Evolutionary conservation across 37 sponge, comb jelly and placozoan genomes (phyloP), one percentile per base, ranked within the genome.

Genomic region (Beroe ovata): DNA sequence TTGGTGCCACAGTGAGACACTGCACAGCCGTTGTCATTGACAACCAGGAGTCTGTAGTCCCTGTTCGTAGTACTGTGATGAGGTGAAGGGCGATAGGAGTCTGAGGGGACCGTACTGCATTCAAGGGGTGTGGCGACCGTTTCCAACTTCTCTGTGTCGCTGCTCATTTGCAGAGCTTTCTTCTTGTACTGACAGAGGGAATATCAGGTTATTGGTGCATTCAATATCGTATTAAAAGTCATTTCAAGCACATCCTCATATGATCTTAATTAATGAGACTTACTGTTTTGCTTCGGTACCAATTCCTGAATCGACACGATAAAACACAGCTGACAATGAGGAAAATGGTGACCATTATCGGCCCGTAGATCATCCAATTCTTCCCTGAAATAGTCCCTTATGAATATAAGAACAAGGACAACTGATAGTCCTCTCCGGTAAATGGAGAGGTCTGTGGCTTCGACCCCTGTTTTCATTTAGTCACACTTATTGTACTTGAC

Each of bases 341-440:
- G 6, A 69, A 1, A 19, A 69, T 69, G 32, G 38, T 25, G 20
- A 29, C 36, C 38, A 69, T 36, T 69, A 69, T 69, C 38, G 71
- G 71, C 32, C 71, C 71, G 71, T 69, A 69, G 36, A 69, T 69
- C 71, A 69, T 69, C 71, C 71, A 69, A 20, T 69, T 69, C 38
- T 34, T 35, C 1, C 71, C 71, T 69, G 71, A 6, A 47, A 47
- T n/a, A n/a, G n/a, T n/a, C n/a, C n/a, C n/a, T n/a, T n/a, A n/a
- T n/a, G n/a, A n/a, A n/a, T n/a, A n/a, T n/a, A n/a, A n/a, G n/a
- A n/a, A n/a, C n/a, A n/a, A n/a, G n/a, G n/a, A n/a, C n/a, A n/a
- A n/a, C n/a, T n/a, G n/a, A n/a, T n/a, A n/a, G n/a, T n/a, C n/a
- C n/a, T n/a, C n/a, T n/a, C n/a, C n/a, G n/a, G n/a, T n/a, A n/a